Base-by-base conservation (phyloP, 2,888 invertebrate species). In the Nymphalis c-album region DNA sequence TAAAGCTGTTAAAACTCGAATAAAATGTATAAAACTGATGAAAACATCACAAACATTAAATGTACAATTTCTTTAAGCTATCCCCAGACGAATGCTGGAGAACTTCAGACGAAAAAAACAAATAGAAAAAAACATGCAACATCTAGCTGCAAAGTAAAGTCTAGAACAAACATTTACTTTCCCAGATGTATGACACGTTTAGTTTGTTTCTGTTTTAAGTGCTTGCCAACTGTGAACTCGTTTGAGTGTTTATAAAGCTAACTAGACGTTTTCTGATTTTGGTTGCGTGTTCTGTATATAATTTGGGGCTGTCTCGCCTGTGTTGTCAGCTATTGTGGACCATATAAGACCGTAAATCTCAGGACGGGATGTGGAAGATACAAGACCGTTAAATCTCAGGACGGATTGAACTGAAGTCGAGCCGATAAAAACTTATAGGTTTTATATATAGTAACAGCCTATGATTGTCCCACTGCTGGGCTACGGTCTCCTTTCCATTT, bases 121-220 rank as follows among this genome's bases (percentile, higher is more conserved):
- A 55, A 55, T 26, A 53, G 22, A 26, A 53, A 53, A n/a, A 13
- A 22, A 26, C 22, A 26, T 16, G 20, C 50, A 20, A 53, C 26
- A 7, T 26, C 26, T 13, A 40, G 40, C 13, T 53, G 6, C 22
- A 22, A 17, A 26, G 26, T 50, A 17, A 17, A 55, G 53, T 17
- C 26, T 17, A 17, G 22, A 31, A 31, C 53, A 55, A 55, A 55
- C 17, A 31, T 55, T 55, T 55, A 26, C 53, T n/a, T 17, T 7
- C 31, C 7, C n/a, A n/a, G 17, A 31, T 31, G 31, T 55, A 31
- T 55, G 53, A 55, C 53, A 55, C 53, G 26, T 55, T 17, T 55
- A 55, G 26, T 55, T 55, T 55, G 53, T 31, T 55, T 31, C n/a
- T 8, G 26, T 17, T 55, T 55, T 55, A 55, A 55, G 53, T 26